These are phyloP conservation scores for Neria commutata DNA, from an alignment of 2,888 invertebrate genomes.

Conservation along the genomic window DNA sequence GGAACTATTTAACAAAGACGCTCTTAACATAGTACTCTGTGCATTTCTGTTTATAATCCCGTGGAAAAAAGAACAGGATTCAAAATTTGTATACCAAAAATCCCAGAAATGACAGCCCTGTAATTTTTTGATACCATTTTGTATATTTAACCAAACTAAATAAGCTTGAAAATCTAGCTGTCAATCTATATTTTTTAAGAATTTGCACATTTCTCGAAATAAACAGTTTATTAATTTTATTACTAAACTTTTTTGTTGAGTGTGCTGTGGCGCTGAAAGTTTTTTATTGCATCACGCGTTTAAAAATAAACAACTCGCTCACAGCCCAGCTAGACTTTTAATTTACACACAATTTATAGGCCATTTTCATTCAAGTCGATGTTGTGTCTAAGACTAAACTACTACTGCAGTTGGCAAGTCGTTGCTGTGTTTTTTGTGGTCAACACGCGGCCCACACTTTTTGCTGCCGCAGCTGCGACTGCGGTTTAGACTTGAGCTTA, in stretches of 20 bases:
- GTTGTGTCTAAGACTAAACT: not conserved
- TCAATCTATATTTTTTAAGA: too few relatives aligned
- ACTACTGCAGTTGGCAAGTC: not conserved
- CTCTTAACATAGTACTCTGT: not conserved
- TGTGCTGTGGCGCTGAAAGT: too few relatives aligned
- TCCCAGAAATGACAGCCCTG: not conserved
- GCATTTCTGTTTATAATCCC: not conserved
- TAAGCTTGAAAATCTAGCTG: slow-evolving; percentile 43
- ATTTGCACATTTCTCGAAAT: too few relatives aligned
- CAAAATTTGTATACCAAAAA: slow-evolving; percentile 43
- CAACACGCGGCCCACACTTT: not conserved
- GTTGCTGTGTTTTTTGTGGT: not conserved
- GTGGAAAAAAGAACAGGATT: too few relatives aligned
- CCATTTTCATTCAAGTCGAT: slow-evolving; percentile 12
- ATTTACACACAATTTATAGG: slow-evolving; percentile 7
- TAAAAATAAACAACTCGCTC: slow-evolving; percentile 41
- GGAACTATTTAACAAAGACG: too few relatives aligned
- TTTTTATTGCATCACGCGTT: slow-evolving; percentile 41
- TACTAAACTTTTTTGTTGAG: too few relatives aligned
- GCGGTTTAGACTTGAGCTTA: too few relatives aligned
- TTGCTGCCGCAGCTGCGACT: not conserved
- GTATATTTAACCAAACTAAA: slow-evolving; percentile 32
- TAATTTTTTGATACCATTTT: not conserved
- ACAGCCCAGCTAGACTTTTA: slow-evolving; percentile 9
- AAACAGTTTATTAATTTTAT: too few relatives aligned